These are phyloP conservation scores for Ophion obscuratus DNA, from an alignment of 2,888 invertebrate species.

Conservation along the genomic window DNA sequence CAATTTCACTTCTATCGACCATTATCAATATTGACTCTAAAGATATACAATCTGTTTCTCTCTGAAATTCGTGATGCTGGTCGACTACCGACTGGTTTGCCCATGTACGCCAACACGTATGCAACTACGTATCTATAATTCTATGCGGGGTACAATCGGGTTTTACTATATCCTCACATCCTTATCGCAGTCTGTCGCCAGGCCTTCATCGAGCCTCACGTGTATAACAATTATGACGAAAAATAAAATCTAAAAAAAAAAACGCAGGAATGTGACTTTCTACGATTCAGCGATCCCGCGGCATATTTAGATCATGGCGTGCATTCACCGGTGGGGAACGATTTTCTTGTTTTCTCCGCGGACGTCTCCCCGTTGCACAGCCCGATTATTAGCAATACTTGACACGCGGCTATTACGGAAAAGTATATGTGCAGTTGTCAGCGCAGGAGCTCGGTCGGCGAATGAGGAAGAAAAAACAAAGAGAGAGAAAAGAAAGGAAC, in stretches of 20 bases:
- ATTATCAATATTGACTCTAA: constrained; percentile 53
- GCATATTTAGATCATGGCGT: constrained; percentile 6
- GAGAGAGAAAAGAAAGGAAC: background rate
- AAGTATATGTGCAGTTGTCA: constrained; percentile 3
- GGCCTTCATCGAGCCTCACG: background rate
- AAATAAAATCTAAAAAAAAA: background rate
- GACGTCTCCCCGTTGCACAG: background rate
- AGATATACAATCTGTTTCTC: constrained; percentile 43
- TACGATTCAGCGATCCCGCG: constrained; percentile 28
- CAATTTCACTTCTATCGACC: constrained; percentile 46
- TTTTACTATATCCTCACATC: background rate
- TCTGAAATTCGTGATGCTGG: constrained; percentile 22
- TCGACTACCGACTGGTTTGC: constrained; percentile 40
- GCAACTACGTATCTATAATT: background rate
- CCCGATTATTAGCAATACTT: background rate
- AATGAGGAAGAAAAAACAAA: background rate
- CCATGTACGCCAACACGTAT: background rate
- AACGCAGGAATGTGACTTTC: constrained; percentile 40
- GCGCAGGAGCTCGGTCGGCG: constrained; percentile 3
- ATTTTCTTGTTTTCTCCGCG: constrained; percentile 5
- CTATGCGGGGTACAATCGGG: constrained; percentile 4
- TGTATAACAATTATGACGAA: constrained; percentile 8
- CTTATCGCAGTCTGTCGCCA: constrained; percentile 11
- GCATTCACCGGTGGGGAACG: constrained; percentile 3
- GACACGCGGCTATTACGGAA: constrained; percentile 12